Percentiles rank a stretch among this genome's conserved stretches.
phyloP scores from a whole-genome alignment of 2,797 vertebrate genomes.

The Hozukius guyotensis region DNA sequence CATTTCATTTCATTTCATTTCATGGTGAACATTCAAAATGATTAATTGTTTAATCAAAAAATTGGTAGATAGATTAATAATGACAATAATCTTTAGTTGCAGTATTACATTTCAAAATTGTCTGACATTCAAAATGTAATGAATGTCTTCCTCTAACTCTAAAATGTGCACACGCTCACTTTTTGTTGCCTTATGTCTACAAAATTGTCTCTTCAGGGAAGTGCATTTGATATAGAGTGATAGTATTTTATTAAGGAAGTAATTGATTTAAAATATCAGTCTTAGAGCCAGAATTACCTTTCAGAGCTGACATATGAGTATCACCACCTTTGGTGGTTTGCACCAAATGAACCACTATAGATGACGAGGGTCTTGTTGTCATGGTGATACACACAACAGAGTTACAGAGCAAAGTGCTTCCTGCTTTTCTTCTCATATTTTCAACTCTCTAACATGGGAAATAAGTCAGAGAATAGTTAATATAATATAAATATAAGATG shows the following conservation, averaged over 20 bases:
- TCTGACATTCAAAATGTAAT: not conserved
- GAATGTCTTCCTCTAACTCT: not conserved
- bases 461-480: not conserved
- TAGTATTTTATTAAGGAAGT: not conserved
- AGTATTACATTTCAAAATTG: not conserved
- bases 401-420: not conserved
- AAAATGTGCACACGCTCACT: not conserved
- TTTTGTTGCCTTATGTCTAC: not conserved
- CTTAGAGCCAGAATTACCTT: not conserved
- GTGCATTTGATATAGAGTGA: not conserved
- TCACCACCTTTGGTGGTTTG: not conserved
- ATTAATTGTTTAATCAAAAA: not conserved
- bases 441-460: not conserved
- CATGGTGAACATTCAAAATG: not conserved
- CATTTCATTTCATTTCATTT: not conserved
- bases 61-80: not conserved
- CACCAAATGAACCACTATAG: not conserved
- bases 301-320: not conserved
- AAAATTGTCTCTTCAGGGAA: not conserved
- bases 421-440: constrained; percentile 4
- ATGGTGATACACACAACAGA: constrained; percentile 17
- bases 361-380: constrained; percentile 8
- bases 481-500: not conserved
- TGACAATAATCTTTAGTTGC: not conserved
- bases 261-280: not conserved